These are phyloP conservation scores for Psix sp. DNA, from an alignment of 1,140 invertebrate genomes.

Conservation along the genomic window DNA sequence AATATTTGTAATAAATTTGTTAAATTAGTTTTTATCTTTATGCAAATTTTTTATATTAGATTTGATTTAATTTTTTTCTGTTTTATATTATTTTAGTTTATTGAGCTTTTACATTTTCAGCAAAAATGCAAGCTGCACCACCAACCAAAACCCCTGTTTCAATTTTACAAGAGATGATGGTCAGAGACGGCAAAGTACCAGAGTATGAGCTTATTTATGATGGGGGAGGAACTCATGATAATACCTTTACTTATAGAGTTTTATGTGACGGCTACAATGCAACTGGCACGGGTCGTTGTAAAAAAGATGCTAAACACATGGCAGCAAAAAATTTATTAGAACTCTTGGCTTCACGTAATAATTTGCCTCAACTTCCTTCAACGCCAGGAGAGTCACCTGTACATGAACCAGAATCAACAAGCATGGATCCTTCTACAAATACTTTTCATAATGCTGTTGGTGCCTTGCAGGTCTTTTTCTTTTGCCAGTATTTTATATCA, in stretches of 20 bases:
- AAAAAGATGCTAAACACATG: slow-evolving; percentile 84
- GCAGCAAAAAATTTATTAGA: slow-evolving; percentile 80
- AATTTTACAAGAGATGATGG: slow-evolving; percentile 84
- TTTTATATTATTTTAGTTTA: too few species aligned
- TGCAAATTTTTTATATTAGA: too few species aligned
- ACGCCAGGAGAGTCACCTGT: slow-evolving; percentile 65
- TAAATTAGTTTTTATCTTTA: too few species aligned
- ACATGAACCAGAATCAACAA: slow-evolving; percentile 37
- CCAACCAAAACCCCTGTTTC: slow-evolving; percentile 83
- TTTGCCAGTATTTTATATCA: slow-evolving; percentile 20
- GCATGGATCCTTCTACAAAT: slow-evolving; percentile 11
- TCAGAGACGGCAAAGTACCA: slow-evolving; percentile 79
- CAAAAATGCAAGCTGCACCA: slow-evolving; percentile 20
- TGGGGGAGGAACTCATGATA: slow-evolving; percentile 84
- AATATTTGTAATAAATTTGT: too few species aligned
- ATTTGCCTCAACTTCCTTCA: slow-evolving; percentile 66
- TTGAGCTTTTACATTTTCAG: background rate
- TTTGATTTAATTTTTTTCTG: too few species aligned
- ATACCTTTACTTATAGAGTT: slow-evolving; percentile 83
- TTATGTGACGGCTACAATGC: slow-evolving; percentile 72
- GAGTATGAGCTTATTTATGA: slow-evolving; percentile 84
- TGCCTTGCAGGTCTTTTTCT: slow-evolving; percentile 63
- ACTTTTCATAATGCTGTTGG: slow-evolving; percentile 71
- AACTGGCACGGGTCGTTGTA: slow-evolving; percentile 80
- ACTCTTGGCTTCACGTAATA: slow-evolving; percentile 71